Evolutionary conservation across 1,140 invertebrate genomes (phyloP), one percentile per base, ranked within the genome.

Genomic region (Zaprionus africanus): DNA sequence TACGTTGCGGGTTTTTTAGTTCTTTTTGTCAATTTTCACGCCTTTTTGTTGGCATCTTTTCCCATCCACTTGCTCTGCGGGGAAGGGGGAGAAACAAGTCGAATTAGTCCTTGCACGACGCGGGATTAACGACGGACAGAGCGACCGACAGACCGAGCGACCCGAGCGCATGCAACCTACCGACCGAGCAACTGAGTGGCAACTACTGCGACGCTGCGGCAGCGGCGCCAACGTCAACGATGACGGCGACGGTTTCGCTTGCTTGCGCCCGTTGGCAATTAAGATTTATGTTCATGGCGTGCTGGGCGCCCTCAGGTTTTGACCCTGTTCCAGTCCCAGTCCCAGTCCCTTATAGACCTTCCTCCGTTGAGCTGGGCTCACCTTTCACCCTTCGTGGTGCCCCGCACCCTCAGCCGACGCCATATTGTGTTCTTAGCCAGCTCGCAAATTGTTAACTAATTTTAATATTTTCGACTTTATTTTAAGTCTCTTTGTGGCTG

Each of bases 211-310:
- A 19, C 34, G 59, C 66, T 57, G 59, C 46, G 46, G 19, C 57
- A 56, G 24, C 43, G 34, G 34, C 53, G 7, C 12, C 46, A 19
- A 22, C 64, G 19, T 5, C 66, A 46, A 41, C 63, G 17, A 34
- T 38, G 28, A 31, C 28, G 51, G 41, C 62, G 69, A 13, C 54
- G 66, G 85, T 85, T 85, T 76, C 85, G 85, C 76, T 90, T 90
- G 85, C 85, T 79, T 90, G 85, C 82, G 85, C 31, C 31, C 82
- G 76, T 46, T 67, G 79, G 72, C 85, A 90, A 90, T 90, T 82
- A 90, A 90, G 85, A 90, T 90, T 90, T 90, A 90, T 90, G 86
- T 79, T 80, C 79, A 88, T 84, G 78, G 81, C 84, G 85, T 87
- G 83, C 57, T 80, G 69, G 80, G 28, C 59, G 67, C 85, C 79